These are phyloP conservation scores for Martes martes DNA, from an alignment of 2,113 vertebrate species.

Conservation along the genomic window DNA sequence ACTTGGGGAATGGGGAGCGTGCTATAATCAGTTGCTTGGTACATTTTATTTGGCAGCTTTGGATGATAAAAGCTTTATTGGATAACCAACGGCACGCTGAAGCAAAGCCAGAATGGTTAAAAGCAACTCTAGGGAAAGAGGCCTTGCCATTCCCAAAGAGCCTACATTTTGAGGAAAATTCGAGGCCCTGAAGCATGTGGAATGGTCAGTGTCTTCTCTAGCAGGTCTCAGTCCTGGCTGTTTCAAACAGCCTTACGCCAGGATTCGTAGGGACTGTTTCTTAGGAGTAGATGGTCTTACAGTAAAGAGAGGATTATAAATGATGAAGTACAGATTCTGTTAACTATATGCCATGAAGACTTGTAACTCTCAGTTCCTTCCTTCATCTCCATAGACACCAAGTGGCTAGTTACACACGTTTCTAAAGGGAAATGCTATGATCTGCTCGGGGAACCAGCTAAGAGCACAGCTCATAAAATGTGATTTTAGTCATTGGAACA, in stretches of 20 bases:
- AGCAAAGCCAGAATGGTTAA: background rate
- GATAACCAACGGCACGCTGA: background rate
- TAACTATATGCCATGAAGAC: background rate
- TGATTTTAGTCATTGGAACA: background rate
- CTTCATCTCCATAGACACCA: background rate
- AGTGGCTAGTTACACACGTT: background rate
- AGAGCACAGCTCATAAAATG: background rate
- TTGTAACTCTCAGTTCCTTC: background rate
- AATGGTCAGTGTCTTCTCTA: background rate
- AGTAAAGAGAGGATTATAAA: background rate
- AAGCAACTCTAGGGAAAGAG: background rate
- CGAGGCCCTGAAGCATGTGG: background rate
- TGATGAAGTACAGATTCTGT: background rate
- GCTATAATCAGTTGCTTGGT: background rate
- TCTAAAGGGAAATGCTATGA: background rate
- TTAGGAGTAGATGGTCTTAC: background rate
- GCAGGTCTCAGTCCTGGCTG: background rate
- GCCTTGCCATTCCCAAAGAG: background rate
- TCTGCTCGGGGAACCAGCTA: background rate
- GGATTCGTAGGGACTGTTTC: background rate
- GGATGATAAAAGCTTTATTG: background rate
- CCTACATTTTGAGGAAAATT: background rate
- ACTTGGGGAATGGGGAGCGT: background rate
- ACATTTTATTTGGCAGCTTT: background rate
- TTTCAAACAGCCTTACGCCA: background rate